These are phyloP conservation scores for Eilema sororculum DNA, from an alignment of 2,888 invertebrate species.

Conservation along the genomic window DNA sequence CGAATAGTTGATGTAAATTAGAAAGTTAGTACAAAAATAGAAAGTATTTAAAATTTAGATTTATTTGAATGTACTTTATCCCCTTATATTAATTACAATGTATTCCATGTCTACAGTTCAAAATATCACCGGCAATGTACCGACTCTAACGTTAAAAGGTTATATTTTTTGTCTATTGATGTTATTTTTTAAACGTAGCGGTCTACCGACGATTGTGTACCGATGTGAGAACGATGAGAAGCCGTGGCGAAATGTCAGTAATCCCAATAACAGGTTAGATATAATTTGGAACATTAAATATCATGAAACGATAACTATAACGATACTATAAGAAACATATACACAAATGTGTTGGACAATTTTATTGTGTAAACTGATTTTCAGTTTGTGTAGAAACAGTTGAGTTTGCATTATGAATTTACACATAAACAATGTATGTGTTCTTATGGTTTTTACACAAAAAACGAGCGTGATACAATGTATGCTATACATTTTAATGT, in stretches of 20 bases:
- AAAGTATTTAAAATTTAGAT: not conserved
- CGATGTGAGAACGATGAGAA: constrained; percentile 55
- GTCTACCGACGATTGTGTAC: constrained; percentile 18
- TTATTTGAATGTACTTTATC: not conserved
- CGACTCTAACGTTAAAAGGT: constrained; percentile 41
- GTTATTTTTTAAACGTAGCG: constrained; percentile 29
- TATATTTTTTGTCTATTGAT: constrained; percentile 26
- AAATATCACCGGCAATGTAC: constrained; percentile 43
- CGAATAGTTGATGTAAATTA: too few relatives aligned
- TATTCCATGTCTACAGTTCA: constrained; percentile 39
- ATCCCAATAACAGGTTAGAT: constrained; percentile 57
- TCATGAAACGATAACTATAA: not conserved
- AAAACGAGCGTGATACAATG: constrained; percentile 12
- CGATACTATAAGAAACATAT: too few relatives aligned
- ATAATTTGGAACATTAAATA: not conserved
- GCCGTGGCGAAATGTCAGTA: constrained; percentile 64
- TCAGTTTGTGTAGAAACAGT: not conserved
- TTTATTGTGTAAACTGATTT: not conserved
- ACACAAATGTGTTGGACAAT: too few relatives aligned
- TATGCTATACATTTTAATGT: not conserved
- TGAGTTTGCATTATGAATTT: too few relatives aligned
- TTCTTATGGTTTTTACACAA: not conserved
- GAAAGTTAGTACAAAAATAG: too few relatives aligned
- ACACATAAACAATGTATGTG: not conserved
- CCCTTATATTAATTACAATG: not conserved